Evolutionary conservation across 2,797 vertebrate genomes (phyloP).

Genomic region (Atherinosoma microstoma): DNA sequence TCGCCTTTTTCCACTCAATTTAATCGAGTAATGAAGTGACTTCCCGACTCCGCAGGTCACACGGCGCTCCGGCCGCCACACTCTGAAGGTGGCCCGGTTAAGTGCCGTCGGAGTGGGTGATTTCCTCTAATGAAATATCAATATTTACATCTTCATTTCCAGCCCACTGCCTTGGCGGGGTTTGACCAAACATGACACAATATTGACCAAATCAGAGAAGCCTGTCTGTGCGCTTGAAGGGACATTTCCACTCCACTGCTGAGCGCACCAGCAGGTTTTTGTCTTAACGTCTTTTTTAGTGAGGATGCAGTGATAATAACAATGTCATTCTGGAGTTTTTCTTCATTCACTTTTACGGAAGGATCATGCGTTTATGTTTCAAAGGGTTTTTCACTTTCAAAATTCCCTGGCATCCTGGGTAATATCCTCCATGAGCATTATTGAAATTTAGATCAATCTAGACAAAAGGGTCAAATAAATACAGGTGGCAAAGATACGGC

Average conservation of each 20-base stretch:
- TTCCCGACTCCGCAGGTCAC: slow-evolving; percentile 84
- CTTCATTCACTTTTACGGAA: slow-evolving; percentile 58
- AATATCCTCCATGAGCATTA: slow-evolving; percentile 3
- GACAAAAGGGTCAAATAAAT: slow-evolving; percentile 25
- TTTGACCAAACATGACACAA: slow-evolving; percentile 86
- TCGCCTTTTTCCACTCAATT: slow-evolving; percentile 88
- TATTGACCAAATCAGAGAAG: slow-evolving; percentile 83
- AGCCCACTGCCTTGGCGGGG: slow-evolving; percentile 78
- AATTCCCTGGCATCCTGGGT: slow-evolving; percentile 12
- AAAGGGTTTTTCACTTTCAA: slow-evolving; percentile 41
- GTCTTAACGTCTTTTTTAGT: slow-evolving; percentile 47
- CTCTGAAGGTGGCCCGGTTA: slow-evolving; percentile 81
- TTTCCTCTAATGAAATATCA: slow-evolving; percentile 88
- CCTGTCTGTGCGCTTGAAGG: slow-evolving; percentile 72
- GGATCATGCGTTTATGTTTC: slow-evolving; percentile 7
- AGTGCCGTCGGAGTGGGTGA: slow-evolving; percentile 83
- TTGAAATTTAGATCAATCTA: slow-evolving; percentile 21
- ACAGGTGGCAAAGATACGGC: slow-evolving; percentile 17
- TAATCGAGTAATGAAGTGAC: slow-evolving; percentile 89
- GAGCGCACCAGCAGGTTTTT: slow-evolving; percentile 59
- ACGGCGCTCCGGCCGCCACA: slow-evolving; percentile 75
- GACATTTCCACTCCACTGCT: slow-evolving; percentile 74
- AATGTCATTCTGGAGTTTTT: slow-evolving; percentile 35
- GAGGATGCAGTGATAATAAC: slow-evolving; percentile 50
- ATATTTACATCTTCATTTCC: slow-evolving; percentile 89